Evolutionary conservation across 2,113 vertebrate genomes (phyloP).

Genomic region (Solenodon paradoxus): DNA sequence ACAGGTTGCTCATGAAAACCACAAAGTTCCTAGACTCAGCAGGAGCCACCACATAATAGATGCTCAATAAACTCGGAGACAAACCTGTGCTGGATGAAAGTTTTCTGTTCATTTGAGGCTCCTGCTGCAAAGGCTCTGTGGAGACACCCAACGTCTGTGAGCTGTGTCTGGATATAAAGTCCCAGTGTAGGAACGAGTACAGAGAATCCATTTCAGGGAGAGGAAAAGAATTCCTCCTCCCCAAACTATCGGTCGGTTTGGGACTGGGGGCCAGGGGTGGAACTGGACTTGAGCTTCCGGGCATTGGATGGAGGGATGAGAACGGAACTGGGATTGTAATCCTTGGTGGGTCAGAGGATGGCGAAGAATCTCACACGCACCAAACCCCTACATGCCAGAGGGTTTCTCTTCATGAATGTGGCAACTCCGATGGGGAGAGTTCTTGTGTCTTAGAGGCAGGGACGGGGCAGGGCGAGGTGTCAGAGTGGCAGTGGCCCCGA

Average conservation of each 20-base stretch:
- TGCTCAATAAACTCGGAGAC: neutral
- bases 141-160: fast-evolving
- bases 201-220: neutral
- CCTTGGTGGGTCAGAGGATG: neutral
- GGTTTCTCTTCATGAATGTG: neutral
- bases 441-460: neutral
- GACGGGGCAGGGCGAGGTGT: neutral
- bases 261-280: neutral
- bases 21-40: no score
- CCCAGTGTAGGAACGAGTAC: neutral
- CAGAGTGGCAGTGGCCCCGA: neutral
- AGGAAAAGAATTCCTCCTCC: neutral
- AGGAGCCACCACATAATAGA: fast-evolving
- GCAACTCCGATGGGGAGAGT: no score
- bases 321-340: neutral
- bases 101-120: no score
- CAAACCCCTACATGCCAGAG: neutral
- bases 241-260: no score
- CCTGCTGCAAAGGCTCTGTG: no score
- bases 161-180: neutral
- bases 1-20: no score
- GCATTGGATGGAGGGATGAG: neutral
- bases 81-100: fast-evolving
- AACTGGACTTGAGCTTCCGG: neutral
- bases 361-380: neutral